phyloP scores from a whole-genome alignment of 2,113 vertebrate genomes.

The Mesocricetus auratus region DNA sequence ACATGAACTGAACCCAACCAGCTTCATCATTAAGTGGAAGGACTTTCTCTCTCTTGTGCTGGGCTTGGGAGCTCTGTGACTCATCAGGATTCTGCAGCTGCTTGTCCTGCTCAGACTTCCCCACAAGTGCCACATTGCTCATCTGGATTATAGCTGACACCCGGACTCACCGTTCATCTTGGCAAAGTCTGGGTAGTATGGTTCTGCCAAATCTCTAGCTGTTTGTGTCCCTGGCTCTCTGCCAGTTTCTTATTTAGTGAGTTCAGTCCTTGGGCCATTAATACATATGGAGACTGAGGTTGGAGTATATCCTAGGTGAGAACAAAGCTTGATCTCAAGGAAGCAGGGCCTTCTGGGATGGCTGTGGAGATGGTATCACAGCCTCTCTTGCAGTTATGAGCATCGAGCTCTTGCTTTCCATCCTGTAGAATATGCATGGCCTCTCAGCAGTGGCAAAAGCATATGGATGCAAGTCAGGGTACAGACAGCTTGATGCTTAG shows the following conservation, averaged over 20 bases:
- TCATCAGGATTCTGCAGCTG: too few relatives aligned
- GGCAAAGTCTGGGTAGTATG: background rate
- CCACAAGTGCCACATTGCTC: too few relatives aligned
- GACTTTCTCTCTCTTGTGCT: background rate
- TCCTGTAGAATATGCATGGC: background rate
- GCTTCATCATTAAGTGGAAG: too few relatives aligned
- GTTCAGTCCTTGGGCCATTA: background rate
- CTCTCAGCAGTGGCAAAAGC: background rate
- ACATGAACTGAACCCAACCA: background rate
- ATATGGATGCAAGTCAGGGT: background rate
- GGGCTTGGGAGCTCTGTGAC: background rate
- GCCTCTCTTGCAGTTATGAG: too few relatives aligned
- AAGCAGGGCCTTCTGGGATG: too few relatives aligned
- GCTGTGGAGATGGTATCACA: too few relatives aligned
- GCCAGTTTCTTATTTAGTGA: background rate
- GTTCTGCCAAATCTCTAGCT: background rate
- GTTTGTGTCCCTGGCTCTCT: rapidly evolving
- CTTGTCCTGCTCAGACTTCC: too few relatives aligned
- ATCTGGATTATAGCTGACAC: too few relatives aligned
- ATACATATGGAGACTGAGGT: background rate
- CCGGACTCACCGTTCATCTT: too few relatives aligned
- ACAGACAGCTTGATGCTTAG: background rate
- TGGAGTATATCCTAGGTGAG: background rate
- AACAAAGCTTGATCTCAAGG: background rate
- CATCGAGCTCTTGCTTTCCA: rapidly evolving